These are phyloP conservation scores for Calliphora vomitoria DNA, from an alignment of 2,888 invertebrate species.

Conservation along the genomic window DNA sequence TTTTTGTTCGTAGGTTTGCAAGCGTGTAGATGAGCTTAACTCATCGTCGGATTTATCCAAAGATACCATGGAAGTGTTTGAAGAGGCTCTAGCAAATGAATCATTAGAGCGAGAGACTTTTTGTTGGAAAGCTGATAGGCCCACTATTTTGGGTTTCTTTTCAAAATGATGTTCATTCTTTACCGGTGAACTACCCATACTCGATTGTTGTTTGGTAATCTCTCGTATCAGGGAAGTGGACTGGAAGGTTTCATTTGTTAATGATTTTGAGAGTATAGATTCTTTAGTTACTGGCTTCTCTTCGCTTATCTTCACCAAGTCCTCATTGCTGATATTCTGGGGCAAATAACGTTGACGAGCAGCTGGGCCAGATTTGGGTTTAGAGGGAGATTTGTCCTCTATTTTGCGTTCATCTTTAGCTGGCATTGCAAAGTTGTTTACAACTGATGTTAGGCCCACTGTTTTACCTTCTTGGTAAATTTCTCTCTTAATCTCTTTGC, in stretches of 20 bases:
- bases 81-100: constrained; percentile 79
- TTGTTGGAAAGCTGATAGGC: constrained; percentile 86
- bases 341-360: constrained; percentile 86
- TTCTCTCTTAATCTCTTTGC: constrained; percentile 84
- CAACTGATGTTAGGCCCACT: constrained; percentile 84
- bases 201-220: constrained; percentile 75
- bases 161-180: constrained; percentile 80
- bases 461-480: constrained; percentile 86
- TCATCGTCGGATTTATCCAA: constrained; percentile 78
- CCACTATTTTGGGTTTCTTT: constrained; percentile 85
- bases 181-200: constrained; percentile 25
- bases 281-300: constrained; percentile 62
- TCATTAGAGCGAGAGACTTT: constrained; percentile 85
- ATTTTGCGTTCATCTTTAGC: constrained; percentile 54
- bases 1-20: constrained; percentile 79
- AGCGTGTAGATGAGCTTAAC: constrained; percentile 28
- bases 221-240: constrained; percentile 82
- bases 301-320: constrained; percentile 43
- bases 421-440: constrained; percentile 76
- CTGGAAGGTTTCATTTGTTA: constrained; percentile 81
- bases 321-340: constrained; percentile 84
- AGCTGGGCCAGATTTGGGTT: constrained; percentile 85
- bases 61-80: constrained; percentile 77
- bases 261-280: constrained; percentile 76
- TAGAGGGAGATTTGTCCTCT: constrained; percentile 67